Percentiles rank a stretch among this genome's conserved stretches.
phyloP scores from a whole-genome alignment of 2,888 invertebrate species.

The Acanthococcus lagerstroemiae region DNA sequence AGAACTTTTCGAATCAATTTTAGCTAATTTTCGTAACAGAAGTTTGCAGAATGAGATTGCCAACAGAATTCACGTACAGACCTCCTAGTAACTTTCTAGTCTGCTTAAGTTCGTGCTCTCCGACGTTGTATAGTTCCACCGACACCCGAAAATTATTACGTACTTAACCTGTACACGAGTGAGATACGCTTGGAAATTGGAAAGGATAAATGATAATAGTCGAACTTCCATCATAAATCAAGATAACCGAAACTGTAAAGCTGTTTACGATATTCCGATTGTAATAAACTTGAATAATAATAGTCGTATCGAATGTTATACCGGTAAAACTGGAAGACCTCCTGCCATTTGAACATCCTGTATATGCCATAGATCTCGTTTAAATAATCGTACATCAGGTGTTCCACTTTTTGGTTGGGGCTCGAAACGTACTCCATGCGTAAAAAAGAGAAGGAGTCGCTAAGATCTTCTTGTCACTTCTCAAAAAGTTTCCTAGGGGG shows the following conservation, averaged over 20 bases:
- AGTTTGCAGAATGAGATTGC: no score
- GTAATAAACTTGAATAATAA: conserved; percentile 9
- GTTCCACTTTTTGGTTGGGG: background rate
- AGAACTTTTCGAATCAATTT: no score
- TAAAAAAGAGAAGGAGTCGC: background rate
- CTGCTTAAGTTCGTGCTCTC: no score
- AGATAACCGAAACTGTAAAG: conserved; percentile 2
- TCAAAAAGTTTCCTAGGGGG: no score
- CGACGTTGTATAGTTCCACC: no score
- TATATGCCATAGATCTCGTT: conserved; percentile 1
- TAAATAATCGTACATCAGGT: conserved; percentile 12
- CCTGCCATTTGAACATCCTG: background rate
- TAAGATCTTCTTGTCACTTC: background rate
- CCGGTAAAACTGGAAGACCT: background rate
- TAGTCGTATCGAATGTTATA: background rate
- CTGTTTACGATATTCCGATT: conserved; percentile 9
- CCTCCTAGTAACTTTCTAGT: no score
- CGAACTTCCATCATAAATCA: conserved; percentile 8
- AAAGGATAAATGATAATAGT: background rate
- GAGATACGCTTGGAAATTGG: background rate
- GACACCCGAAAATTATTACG: background rate
- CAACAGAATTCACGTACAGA: no score
- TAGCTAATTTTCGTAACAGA: no score
- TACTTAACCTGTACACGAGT: background rate
- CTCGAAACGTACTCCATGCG: background rate